phyloP scores from a whole-genome alignment of 2,888 invertebrate genomes.

The Lutraria lutraria region DNA sequence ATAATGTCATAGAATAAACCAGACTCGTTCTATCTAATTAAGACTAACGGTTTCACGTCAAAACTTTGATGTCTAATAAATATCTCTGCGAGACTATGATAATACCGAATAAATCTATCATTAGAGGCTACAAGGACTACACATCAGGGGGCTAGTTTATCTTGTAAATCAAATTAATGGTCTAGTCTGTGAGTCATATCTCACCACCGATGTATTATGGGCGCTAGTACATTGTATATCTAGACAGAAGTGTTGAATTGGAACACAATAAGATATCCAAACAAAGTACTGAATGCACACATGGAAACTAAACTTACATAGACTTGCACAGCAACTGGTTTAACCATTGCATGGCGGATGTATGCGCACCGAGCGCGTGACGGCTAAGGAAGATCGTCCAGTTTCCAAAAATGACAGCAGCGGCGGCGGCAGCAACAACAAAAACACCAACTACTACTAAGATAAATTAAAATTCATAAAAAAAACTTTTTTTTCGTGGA shows the following conservation, averaged over 20 bases:
- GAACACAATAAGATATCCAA: too few relatives aligned
- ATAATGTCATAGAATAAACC: conserved; percentile 17
- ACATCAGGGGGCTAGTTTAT: conserved; percentile 18
- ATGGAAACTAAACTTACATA: too few relatives aligned
- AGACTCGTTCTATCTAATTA: conserved; percentile 34
- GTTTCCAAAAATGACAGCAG: too few relatives aligned
- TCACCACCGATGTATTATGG: neutral
- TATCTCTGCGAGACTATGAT: conserved; percentile 41
- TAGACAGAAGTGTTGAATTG: neutral
- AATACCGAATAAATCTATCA: conserved; percentile 44
- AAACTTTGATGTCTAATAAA: conserved; percentile 46
- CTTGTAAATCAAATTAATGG: conserved; percentile 39
- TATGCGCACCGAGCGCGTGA: too few relatives aligned
- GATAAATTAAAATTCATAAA: too few relatives aligned
- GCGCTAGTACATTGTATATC: neutral
- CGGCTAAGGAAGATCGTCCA: too few relatives aligned
- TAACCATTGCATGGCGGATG: too few relatives aligned
- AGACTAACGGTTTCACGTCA: conserved; percentile 44
- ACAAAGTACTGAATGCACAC: too few relatives aligned
- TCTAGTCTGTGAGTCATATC: conserved; percentile 28
- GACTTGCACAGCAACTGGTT: too few relatives aligned
- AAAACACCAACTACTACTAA: too few relatives aligned
- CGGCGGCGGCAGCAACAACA: too few relatives aligned
- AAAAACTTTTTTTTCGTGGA: too few relatives aligned
- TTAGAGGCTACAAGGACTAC: conserved; percentile 17